Percentiles rank a stretch among this genome's conserved stretches.
Conservation (phyloP, 1,140 invertebrate species). For the Trachymyrmex septentrionalis region DNA sequence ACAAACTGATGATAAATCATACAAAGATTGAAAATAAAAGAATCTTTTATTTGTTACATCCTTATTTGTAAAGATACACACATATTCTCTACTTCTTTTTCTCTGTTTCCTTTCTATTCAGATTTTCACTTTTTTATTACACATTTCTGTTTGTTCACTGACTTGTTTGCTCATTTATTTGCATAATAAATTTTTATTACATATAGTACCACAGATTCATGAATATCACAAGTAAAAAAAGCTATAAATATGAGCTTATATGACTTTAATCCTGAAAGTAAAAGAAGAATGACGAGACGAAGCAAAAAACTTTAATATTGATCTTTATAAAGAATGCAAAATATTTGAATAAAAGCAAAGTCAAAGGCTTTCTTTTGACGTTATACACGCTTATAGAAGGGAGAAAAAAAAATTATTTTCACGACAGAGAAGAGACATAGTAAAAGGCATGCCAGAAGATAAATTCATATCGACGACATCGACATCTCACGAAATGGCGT, state of each 20-base stretch:
- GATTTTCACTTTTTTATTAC: slow-evolving; percentile 8
- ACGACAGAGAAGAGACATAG: slow-evolving; percentile 36
- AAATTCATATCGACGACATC: slow-evolving; percentile 67
- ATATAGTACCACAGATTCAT: not conserved
- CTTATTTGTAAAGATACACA: not conserved
- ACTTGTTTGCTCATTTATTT: not conserved
- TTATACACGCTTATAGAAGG: not conserved
- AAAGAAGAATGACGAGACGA: not conserved
- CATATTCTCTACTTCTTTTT: not conserved
- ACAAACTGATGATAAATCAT: slow-evolving; percentile 1
- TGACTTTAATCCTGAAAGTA: not conserved
- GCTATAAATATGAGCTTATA: not conserved
- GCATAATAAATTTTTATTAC: slow-evolving; percentile 14
- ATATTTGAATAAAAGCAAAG: slow-evolving; percentile 25
- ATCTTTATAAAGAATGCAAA: slow-evolving; percentile 30
- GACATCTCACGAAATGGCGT: slow-evolving; percentile 50
- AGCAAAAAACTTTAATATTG: slow-evolving; percentile 21
- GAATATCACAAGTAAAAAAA: not conserved
- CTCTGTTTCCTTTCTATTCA: not conserved
- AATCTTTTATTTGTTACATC: not conserved
- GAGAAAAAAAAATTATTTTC: slow-evolving; percentile 62
- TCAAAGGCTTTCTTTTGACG: not conserved
- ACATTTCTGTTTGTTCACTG: not conserved
- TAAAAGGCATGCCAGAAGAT: slow-evolving; percentile 39
- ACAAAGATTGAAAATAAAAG: not conserved